Base-by-base conservation (phyloP, 2,113 vertebrate genomes). In the Perca flavescens region DNA sequence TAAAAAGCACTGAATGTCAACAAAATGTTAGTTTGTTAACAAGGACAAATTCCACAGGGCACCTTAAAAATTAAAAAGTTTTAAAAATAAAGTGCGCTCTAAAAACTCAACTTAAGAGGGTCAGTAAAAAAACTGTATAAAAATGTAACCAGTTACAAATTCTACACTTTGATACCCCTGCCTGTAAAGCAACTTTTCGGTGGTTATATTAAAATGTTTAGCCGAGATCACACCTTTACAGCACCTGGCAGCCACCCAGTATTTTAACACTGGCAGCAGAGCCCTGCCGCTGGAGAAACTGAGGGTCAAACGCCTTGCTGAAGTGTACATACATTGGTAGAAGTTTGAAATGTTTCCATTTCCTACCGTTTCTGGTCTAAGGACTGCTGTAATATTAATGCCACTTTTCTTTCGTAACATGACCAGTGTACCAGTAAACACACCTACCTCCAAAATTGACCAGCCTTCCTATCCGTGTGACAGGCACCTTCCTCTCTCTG, bases 371-470 rank as follows among this genome's bases (percentile, higher is more conserved):
- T 67, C 52, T 46, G 12, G 2, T n/a, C 22, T 4, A 7, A 61
- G 17, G 49, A 52, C 11, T 21, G 9, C 1, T 1, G 3, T 61
- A 0, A 34, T 22, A 50, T 17, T 16, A 63, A 64, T n/a, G 36
- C 69, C 13, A 13, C n/a, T 74, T 25, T 68, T 16, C 15, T 52
- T 43, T 40, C 34, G 25, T 43, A 79, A 40, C 31, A 11, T 19
- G 16, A 70, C 21, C 17, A 17, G 50, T 3, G 47, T 8, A 19
- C 0, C 17, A 11, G 11, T 6, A 60, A 77, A 67, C 13, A 40
- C 50, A 76, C 80, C 88, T 81, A 97, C 97, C 97, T 95, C 97
- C 97, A 1, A 99, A 99, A 82, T 96, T 98, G 50, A 96, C 95
- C 2, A 99, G 95, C 28, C 97, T 92, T 74, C 97, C 97, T 0